Base-by-base conservation (phyloP, 2,888 invertebrate species). In the Trichopoda pennipes region DNA sequence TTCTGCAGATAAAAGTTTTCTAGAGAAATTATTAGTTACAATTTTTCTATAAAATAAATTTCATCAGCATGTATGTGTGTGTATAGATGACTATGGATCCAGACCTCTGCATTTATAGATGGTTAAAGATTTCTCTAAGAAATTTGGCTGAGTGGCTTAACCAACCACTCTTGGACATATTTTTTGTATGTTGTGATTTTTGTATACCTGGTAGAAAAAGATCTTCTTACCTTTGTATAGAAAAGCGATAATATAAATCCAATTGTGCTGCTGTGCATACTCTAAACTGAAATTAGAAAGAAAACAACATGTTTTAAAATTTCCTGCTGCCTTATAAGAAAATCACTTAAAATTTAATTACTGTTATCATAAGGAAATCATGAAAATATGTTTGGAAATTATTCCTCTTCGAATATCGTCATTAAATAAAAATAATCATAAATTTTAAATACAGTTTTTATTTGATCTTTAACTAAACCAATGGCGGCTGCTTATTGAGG, bases 101-200 rank as follows among this genome's bases (percentile, higher is more conserved):
- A n/a, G n/a, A n/a, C n/a, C n/a, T n/a, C n/a, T n/a, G n/a, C n/a
- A n/a, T n/a, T n/a, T n/a, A n/a, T n/a, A n/a, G n/a, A n/a, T n/a
- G n/a, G n/a, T n/a, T n/a, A n/a, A n/a, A n/a, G n/a, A n/a, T n/a
- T 73, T 49, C 70, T 77, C 44, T 83, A 80, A 69, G 75, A 75
- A 83, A 73, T 63, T 17, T 2, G n/a, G 1, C 47, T 4, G 16
- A 2, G 42, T 44, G 86, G 87, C 85, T 38, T 38, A 12, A 38
- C 12, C 10, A 38, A 38, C 38, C 10, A 19, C 7, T 49, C 35
- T 64, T 21, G 42, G 8, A 12, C 12, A 6, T 61, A n/a, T 16
- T 14, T 17, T 21, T 64, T 32, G 21, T n/a, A 35, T 4, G 2
- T 44, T 44, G 0, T 16, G 16, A 3, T 16, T 44, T 44, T 16